Evolutionary conservation across 2,797 vertebrate species (phyloP), one percentile per base, ranked within the genome.

Genomic region (Odontamblyopus lacepedii): DNA sequence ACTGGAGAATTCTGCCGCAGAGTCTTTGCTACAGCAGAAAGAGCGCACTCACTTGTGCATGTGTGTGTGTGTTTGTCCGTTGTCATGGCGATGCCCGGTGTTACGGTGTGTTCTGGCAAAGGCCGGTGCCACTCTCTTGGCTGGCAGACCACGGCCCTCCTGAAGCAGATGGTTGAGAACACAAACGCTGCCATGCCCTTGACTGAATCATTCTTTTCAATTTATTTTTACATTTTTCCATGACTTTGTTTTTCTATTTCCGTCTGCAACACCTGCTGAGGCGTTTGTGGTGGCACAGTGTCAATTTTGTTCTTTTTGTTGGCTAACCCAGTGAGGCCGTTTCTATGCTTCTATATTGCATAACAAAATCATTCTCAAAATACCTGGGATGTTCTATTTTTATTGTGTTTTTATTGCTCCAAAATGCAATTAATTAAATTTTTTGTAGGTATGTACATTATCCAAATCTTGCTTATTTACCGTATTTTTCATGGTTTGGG

Each of bases 91-190:
- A 64, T 8, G 70, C 44, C 48, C 19, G 69, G 68, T 78, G 78
- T 85, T 85, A 53, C 38, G 53, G 78, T 70, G 66, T 85, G 75
- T 80, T 80, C 84, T 88, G 84, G 86, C 81, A 0, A 48, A 66
- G 51, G 57, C 74, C 70, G 26, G 68, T 44, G 60, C 64, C 13
- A 75, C 73, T 84, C 85, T 82, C 81, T 67, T 81, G 23, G 12
- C 80, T 88, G 86, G 88, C 89, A 84, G 80, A 75, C 78, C 72
- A 78, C 84, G 80, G 19, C 83, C 74, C 80, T 92, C 77, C 87
- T 85, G 82, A 74, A 92, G 79, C 92, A 94, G 92, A 93, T 93
- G 92, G 77, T 89, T 72, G 87, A 83, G 84, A 91, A 88, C 87
- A 85, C 69, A 74, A 91, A 81, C 73, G 63, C 79, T 78, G 78